A percentile compares a stretch with the other conserved stretches of the same genome.
Evolutionary conservation across 2,797 vertebrate species (phyloP).

Genomic region (Sebastes minor): DNA sequence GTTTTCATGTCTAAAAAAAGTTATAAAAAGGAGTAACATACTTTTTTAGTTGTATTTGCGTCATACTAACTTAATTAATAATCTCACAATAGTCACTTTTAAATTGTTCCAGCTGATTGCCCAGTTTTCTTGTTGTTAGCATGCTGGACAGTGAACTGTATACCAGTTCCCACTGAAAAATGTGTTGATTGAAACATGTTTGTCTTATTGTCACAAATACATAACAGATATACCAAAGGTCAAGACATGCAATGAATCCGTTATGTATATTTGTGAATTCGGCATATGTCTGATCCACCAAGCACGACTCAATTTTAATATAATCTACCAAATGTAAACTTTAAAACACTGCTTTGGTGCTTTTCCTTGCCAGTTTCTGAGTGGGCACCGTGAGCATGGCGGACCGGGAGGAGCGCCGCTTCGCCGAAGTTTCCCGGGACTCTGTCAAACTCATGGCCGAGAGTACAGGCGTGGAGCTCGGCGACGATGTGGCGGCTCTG

Average conservation of each 20-base stretch:
- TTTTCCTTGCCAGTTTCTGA: neutral
- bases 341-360: no score
- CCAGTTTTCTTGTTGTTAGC: neutral
- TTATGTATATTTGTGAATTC: neutral
- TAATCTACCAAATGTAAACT: neutral
- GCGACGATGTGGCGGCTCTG: slow-evolving; percentile 88
- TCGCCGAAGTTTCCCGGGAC: slow-evolving; percentile 91
- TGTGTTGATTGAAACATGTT: accelerated
- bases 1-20: no score
- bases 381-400: slow-evolving; percentile 76
- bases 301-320: neutral
- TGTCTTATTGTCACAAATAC: neutral
- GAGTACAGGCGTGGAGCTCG: slow-evolving; percentile 88
- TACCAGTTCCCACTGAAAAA: neutral
- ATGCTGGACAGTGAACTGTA: neutral
- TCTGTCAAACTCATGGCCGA: slow-evolving; percentile 92
- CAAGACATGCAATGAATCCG: accelerated
- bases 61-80: accelerated
- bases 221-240: accelerated
- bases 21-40: neutral
- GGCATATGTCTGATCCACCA: neutral
- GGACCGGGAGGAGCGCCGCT: slow-evolving; percentile 91
- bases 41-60: accelerated
- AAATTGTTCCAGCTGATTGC: neutral
- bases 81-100: neutral